Percentiles rank a stretch among this genome's conserved stretches.
These are phyloP conservation scores for Ostrea edulis DNA, from an alignment of 1,140 invertebrate species.

Conservation along the genomic window DNA sequence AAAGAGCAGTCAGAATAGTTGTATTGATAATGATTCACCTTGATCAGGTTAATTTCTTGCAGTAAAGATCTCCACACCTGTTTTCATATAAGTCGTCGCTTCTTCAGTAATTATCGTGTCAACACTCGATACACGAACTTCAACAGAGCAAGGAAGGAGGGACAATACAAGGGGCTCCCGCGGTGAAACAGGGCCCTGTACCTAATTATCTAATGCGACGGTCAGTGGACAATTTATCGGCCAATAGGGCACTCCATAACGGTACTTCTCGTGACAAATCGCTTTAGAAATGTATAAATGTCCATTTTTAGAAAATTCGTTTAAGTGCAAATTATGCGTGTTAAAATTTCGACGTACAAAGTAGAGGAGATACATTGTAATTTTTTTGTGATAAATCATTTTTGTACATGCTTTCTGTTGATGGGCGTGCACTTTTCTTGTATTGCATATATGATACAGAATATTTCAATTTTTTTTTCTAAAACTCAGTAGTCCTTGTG, in stretches of 20 bases:
- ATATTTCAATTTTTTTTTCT: no score
- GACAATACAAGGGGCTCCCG: background rate
- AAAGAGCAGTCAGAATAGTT: background rate
- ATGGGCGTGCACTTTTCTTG: no score
- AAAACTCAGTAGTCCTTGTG: no score
- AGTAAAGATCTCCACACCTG: conserved; percentile 1
- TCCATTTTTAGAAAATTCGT: no score
- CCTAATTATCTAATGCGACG: background rate
- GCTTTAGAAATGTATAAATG: background rate
- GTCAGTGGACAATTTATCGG: background rate
- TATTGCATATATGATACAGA: no score
- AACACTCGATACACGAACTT: background rate
- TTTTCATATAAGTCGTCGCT: background rate
- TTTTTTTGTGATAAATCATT: no score
- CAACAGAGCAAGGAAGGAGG: background rate
- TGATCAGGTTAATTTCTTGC: background rate
- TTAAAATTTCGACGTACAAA: no score
- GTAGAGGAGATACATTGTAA: no score
- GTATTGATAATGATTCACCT: background rate
- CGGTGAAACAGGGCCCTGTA: background rate
- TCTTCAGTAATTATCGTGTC: conserved; percentile 23
- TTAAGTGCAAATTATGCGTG: no score
- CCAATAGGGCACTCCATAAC: background rate
- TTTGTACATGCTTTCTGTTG: no score
- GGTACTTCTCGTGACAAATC: background rate